Conservation (phyloP, 2,797 vertebrate species). For the Phoxinus dragarum region DNA sequence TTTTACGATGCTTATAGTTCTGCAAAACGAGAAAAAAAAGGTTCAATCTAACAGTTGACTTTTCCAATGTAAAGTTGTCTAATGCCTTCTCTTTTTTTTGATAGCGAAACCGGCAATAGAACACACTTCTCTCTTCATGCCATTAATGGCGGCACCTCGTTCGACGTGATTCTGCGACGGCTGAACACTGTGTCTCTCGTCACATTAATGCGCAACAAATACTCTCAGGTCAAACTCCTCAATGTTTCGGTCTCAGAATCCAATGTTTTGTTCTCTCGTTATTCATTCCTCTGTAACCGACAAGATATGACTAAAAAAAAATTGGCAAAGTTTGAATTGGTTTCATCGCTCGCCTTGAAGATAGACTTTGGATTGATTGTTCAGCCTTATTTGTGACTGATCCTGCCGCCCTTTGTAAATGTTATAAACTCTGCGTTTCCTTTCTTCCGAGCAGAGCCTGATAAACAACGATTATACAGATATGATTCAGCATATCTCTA, state of each 20-base stretch:
- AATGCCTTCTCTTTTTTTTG: constrained; percentile 70
- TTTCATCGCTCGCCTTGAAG: background rate
- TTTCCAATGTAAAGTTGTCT: constrained; percentile 60
- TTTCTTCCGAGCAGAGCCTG: background rate
- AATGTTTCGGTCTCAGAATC: constrained; percentile 6
- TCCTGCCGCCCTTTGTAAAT: constrained; percentile 57
- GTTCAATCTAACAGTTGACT: constrained; percentile 61
- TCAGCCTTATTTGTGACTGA: constrained; percentile 33
- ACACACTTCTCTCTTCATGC: constrained; percentile 42
- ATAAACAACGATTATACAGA: background rate
- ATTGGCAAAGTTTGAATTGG: background rate
- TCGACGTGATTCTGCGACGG: constrained; percentile 1
- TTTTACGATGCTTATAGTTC: constrained; percentile 79
- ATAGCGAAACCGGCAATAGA: background rate
- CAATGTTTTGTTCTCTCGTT: background rate
- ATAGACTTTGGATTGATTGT: background rate
- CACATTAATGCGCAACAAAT: constrained; percentile 35
- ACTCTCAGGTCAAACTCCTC: constrained; percentile 55
- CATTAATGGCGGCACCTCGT: constrained; percentile 57
- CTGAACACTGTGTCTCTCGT: constrained; percentile 43
- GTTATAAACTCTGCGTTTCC: constrained; percentile 21
- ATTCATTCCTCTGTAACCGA: constrained; percentile 22
- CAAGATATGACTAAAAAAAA: background rate
- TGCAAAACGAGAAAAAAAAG: constrained; percentile 33
- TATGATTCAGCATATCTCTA: constrained; percentile 39